These are phyloP conservation scores for Falco punctatus DNA, from an alignment of 2,113 vertebrate genomes.

Conservation along the genomic window DNA sequence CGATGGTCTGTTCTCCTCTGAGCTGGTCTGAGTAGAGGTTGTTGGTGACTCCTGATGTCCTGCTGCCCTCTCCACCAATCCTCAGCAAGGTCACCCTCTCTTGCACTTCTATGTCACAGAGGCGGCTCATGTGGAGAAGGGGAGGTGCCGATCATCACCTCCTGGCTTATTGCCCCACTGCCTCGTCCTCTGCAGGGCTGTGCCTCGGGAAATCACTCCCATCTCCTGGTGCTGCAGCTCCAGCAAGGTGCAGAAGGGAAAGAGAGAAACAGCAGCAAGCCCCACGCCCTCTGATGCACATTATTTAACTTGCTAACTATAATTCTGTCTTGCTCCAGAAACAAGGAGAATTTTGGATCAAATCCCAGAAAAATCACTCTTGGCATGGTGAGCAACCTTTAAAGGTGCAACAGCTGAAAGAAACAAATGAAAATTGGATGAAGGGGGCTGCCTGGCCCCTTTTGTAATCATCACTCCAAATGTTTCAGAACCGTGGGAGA, in stretches of 20 bases:
- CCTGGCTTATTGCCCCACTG: rapidly evolving
- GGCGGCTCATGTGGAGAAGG: rapidly evolving
- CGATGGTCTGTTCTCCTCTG: background rate
- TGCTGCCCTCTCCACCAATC: background rate
- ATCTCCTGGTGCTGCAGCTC: background rate
- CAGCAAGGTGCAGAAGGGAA: background rate
- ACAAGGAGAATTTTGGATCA: background rate
- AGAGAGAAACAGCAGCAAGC: background rate
- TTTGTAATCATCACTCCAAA: background rate
- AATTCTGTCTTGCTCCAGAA: background rate
- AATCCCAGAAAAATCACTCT: constrained; percentile 21
- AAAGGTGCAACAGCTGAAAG: background rate
- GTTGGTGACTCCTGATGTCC: background rate
- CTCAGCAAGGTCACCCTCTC: background rate
- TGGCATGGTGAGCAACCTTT: background rate
- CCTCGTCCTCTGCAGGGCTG: background rate
- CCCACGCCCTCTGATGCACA: background rate
- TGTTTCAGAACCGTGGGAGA: background rate
- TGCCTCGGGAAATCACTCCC: background rate
- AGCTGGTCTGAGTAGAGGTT: background rate
- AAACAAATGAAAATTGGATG: background rate
- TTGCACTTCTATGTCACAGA: rapidly evolving
- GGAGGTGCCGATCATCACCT: background rate
- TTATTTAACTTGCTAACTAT: background rate
- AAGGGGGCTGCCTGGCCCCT: background rate